phyloP scores from a whole-genome alignment of 2,888 invertebrate species.

The Lepidonotus clava region DNA sequence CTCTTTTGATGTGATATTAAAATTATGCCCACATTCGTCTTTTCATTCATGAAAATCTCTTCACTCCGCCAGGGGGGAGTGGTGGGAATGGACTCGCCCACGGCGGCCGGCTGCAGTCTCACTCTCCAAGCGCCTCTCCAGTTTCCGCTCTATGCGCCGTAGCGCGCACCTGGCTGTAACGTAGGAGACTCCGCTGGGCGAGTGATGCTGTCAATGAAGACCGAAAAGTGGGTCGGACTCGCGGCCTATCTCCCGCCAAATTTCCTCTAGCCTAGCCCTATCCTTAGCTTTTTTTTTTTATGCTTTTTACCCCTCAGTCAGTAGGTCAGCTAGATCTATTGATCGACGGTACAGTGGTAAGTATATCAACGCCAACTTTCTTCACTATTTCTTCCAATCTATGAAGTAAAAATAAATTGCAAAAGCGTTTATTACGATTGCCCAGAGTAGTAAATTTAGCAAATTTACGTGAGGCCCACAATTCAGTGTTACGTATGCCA shows the following conservation, averaged over 20 bases:
- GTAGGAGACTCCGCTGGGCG: too few species aligned
- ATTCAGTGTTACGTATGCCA: too few species aligned
- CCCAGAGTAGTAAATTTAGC: too few species aligned
- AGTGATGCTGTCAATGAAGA: constrained; percentile 49
- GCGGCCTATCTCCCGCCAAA: constrained; percentile 33
- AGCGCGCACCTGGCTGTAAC: background rate
- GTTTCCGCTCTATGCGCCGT: background rate
- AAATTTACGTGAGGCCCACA: too few species aligned
- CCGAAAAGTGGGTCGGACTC: constrained; percentile 18
- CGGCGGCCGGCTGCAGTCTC: background rate
- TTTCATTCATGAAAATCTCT: constrained; percentile 48
- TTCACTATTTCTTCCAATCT: too few species aligned
- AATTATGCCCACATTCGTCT: background rate
- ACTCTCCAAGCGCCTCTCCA: background rate
- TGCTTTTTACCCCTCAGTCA: background rate
- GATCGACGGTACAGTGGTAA: too few species aligned
- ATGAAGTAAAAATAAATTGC: too few species aligned
- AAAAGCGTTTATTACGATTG: too few species aligned
- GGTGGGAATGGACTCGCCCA: constrained; percentile 34
- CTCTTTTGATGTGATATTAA: too few species aligned
- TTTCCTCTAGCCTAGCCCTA: background rate
- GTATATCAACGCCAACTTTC: too few species aligned
- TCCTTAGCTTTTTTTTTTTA: background rate
- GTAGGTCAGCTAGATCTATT: background rate
- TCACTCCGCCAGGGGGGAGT: background rate